phyloP scores from a whole-genome alignment of 2,797 vertebrate genomes.

The Scleropages formosus region DNA sequence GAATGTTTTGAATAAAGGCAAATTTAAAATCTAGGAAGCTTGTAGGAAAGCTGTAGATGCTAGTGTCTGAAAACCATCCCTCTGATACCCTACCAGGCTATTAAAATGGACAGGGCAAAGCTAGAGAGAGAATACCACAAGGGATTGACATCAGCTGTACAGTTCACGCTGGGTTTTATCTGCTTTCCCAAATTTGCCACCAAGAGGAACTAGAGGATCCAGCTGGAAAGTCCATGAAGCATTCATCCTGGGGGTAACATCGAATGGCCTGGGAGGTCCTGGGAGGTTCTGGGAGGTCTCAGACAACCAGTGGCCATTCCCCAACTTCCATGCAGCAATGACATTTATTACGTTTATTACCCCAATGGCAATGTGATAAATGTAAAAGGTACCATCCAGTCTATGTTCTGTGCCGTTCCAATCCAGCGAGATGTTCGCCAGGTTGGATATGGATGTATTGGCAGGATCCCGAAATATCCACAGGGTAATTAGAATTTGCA shows the following conservation, averaged over 20 bases:
- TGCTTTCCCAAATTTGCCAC: too few relatives aligned
- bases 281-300: not conserved
- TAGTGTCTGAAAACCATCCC: too few relatives aligned
- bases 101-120: too few relatives aligned
- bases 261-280: not conserved
- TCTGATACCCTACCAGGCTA: too few relatives aligned
- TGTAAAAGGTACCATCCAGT: not conserved
- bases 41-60: too few relatives aligned
- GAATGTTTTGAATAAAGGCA: too few relatives aligned
- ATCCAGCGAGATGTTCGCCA: constrained; percentile 1
- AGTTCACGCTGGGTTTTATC: too few relatives aligned
- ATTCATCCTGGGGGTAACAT: not conserved
- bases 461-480: constrained; percentile 26
- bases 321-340: not conserved
- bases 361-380: not conserved
- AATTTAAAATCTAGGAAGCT: too few relatives aligned
- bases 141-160: too few relatives aligned
- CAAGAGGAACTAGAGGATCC: not conserved
- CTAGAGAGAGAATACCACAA: too few relatives aligned
- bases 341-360: not conserved
- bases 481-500: constrained; percentile 34
- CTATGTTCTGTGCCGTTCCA: not conserved
- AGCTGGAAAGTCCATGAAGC: not conserved
- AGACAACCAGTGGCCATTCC: not conserved
- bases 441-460: constrained; percentile 4